Evolutionary conservation across 2,797 vertebrate species (phyloP).

Genomic region (Kryptopterus vitreolus): DNA sequence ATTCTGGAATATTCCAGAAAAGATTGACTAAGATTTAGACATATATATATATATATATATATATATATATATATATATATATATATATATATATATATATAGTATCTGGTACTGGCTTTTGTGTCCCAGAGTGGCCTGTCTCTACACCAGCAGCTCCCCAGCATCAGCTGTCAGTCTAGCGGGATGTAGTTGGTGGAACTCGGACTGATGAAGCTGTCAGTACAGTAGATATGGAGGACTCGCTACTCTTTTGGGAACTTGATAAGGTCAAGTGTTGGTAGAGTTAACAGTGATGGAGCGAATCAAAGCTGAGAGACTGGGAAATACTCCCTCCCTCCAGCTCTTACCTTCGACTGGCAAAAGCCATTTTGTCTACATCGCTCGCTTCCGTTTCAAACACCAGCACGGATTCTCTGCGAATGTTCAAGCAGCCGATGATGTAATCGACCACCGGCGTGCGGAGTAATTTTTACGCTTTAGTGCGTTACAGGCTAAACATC

Average conservation of each 20-base stretch:
- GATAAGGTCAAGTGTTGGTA: constrained; percentile 50
- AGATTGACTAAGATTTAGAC: no score
- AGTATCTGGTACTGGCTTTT: background rate
- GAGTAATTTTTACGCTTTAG: constrained; percentile 33
- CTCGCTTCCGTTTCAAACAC: constrained; percentile 11
- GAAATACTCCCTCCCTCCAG: constrained; percentile 16
- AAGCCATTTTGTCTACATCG: background rate
- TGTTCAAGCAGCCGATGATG: constrained; percentile 24
- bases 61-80: no score
- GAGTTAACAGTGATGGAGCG: constrained; percentile 35
- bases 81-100: no score
- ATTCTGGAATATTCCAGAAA: no score
- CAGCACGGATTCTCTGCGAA: constrained; percentile 10
- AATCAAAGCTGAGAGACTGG: constrained; percentile 39
- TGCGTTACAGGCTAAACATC: constrained; percentile 15
- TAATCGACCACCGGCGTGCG: constrained; percentile 1
- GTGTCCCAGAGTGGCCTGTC: background rate
- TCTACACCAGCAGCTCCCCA: background rate
- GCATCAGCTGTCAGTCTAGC: constrained; percentile 13
- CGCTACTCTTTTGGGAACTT: constrained; percentile 26
- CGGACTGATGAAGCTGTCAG: constrained; percentile 41
- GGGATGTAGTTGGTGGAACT: constrained; percentile 14
- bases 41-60: no score
- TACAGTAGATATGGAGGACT: constrained; percentile 40
- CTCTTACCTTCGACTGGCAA: constrained; percentile 11